phyloP scores from a whole-genome alignment of 1,140 invertebrate genomes.

The Mycetomoellerius zeteki region DNA sequence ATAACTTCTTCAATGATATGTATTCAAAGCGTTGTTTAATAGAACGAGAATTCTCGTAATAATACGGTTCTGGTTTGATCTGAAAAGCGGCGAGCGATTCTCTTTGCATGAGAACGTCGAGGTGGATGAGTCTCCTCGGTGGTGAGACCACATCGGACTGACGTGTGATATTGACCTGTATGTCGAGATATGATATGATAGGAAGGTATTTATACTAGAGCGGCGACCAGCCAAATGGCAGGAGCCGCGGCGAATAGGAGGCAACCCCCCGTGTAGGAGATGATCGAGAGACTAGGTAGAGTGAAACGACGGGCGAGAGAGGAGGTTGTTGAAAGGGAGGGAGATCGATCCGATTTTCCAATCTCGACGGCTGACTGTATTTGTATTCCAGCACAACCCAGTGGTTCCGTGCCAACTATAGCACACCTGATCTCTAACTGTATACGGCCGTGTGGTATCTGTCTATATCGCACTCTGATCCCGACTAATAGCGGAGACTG shows the following conservation, averaged over 20 bases:
- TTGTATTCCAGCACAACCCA: conserved; percentile 78
- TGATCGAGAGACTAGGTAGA: conserved; percentile 49
- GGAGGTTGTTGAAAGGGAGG: conserved; percentile 49
- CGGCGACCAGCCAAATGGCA: conserved; percentile 38
- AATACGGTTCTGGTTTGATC: conserved; percentile 38
- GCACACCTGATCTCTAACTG: conserved; percentile 59
- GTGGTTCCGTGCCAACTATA: conserved; percentile 58
- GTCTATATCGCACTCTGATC: conserved; percentile 57
- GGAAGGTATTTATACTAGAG: conserved; percentile 74
- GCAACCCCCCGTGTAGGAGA: conserved; percentile 49
- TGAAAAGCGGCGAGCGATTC: conserved; percentile 53
- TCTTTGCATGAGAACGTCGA: conserved; percentile 48
- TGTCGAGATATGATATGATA: conserved; percentile 75
- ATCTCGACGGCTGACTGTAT: conserved; percentile 80
- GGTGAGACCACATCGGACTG: conserved; percentile 73
- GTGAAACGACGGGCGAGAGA: conserved; percentile 42
- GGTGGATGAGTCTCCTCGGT: conserved; percentile 64
- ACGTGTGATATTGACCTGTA: conserved; percentile 76
- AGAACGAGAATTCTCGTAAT: conserved; percentile 29
- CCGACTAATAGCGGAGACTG: conserved; percentile 24
- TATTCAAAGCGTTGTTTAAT: conserved; percentile 24
- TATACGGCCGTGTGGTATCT: conserved; percentile 58
- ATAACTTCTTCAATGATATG: not conserved
- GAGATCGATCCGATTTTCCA: conserved; percentile 84
- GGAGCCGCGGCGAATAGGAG: conserved; percentile 49